Evolutionary conservation across 2,888 invertebrate species (phyloP).

Genomic region (Steinernema hermaphroditum): DNA sequence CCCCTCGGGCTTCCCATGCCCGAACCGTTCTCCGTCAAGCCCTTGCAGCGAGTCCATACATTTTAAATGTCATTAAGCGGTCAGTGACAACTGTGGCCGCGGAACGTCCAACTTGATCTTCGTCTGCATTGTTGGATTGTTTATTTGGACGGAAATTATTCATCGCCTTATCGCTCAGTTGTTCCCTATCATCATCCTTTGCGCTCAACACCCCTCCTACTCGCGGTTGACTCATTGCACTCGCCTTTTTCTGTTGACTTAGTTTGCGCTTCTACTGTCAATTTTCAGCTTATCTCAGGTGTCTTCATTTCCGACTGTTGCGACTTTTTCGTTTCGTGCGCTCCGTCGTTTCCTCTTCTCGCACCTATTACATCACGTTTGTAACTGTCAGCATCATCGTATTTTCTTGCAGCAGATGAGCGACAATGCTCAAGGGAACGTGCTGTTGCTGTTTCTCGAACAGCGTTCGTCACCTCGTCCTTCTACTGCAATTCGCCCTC

Average conservation of each 20-base stretch:
- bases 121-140: not conserved
- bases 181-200: not conserved
- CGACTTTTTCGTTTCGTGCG: not conserved
- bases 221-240: not conserved
- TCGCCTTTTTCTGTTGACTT: slow-evolving; percentile 7
- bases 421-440: slow-evolving; percentile 31
- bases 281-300: slow-evolving; percentile 21
- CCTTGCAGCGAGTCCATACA: not conserved
- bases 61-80: not conserved
- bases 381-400: not conserved
- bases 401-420: slow-evolving; percentile 16
- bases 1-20: not conserved
- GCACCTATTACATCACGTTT: not conserved
- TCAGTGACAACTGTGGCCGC: not conserved
- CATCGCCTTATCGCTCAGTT: slow-evolving; percentile 18
- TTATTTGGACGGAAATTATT: slow-evolving; percentile 13
- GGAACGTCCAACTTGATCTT: not conserved
- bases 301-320: slow-evolving; percentile 4
- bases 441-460: slow-evolving; percentile 51
- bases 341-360: not conserved
- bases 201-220: not conserved
- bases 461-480: slow-evolving; percentile 48
- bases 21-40: not conserved
- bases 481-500: slow-evolving; percentile 46
- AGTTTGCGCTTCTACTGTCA: slow-evolving; percentile 1